Percentiles rank a stretch among this genome's conserved stretches.
phyloP scores from a whole-genome alignment of 2,888 invertebrate genomes.

The Rosalia funebris region DNA sequence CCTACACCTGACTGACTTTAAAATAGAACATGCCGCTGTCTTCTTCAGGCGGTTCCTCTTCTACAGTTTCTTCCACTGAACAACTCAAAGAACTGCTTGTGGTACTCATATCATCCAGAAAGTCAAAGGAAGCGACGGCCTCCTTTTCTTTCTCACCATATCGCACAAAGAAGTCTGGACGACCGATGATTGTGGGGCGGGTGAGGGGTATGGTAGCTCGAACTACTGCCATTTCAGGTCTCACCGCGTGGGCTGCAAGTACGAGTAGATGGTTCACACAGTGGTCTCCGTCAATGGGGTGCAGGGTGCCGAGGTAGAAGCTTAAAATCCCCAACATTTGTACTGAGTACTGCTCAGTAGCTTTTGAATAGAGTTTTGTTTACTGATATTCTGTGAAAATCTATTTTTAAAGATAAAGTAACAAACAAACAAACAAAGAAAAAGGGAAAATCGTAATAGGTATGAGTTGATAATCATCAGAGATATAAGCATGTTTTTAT shows the following conservation, averaged over 20 bases:
- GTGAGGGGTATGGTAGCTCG: slow-evolving; percentile 66
- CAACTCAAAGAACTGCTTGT: slow-evolving; percentile 54
- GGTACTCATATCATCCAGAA: slow-evolving; percentile 74
- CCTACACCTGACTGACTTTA: slow-evolving; percentile 48
- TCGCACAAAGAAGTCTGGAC: slow-evolving; percentile 80
- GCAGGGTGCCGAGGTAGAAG: slow-evolving; percentile 63
- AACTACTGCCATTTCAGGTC: slow-evolving; percentile 68
- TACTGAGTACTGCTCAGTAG: slow-evolving; percentile 48
- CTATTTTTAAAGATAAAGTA: neutral
- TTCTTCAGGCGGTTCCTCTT: slow-evolving; percentile 32
- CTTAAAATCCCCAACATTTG: slow-evolving; percentile 63
- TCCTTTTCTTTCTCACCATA: slow-evolving; percentile 81
- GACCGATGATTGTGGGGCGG: slow-evolving; percentile 79
- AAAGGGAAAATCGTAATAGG: neutral
- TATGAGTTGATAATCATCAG: slow-evolving; percentile 2
- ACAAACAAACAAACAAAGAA: neutral
- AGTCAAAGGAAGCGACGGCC: slow-evolving; percentile 83
- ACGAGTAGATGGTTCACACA: slow-evolving; percentile 53
- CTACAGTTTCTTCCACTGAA: slow-evolving; percentile 52
- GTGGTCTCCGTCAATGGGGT: slow-evolving; percentile 64
- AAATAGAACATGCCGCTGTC: slow-evolving; percentile 25
- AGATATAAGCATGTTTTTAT: too few relatives aligned
- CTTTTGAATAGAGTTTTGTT: slow-evolving; percentile 32
- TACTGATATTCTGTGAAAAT: slow-evolving; percentile 28
- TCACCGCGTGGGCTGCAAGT: slow-evolving; percentile 71